Percentiles rank a stretch among this genome's conserved stretches.
These are phyloP conservation scores for Acanthisitta chloris DNA, from an alignment of 2,113 vertebrate species.

Conservation along the genomic window DNA sequence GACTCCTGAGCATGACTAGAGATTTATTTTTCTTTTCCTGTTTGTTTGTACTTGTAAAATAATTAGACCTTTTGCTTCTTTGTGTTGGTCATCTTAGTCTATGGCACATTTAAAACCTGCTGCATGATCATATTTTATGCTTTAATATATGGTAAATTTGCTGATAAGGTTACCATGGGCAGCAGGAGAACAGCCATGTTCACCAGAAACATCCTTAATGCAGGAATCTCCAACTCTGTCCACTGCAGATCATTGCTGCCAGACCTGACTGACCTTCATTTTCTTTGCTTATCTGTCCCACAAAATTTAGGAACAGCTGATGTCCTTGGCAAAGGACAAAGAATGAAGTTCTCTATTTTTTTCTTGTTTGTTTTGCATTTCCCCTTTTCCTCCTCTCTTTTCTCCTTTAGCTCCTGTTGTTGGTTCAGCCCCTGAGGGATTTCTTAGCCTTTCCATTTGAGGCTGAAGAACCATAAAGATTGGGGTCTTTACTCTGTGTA, in stretches of 20 bases:
- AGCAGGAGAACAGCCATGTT: neutral
- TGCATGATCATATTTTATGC: neutral
- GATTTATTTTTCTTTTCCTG: neutral
- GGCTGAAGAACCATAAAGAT: conserved; percentile 15
- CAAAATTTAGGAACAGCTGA: neutral
- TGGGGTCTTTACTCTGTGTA: neutral
- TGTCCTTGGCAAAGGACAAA: neutral
- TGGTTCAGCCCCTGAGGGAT: neutral
- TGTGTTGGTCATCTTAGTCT: neutral
- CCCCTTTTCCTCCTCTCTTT: neutral
- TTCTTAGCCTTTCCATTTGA: neutral
- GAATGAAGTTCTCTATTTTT: neutral
- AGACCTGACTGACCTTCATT: neutral
- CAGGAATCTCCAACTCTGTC: neutral
- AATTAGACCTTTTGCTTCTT: neutral
- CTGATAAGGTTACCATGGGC: neutral
- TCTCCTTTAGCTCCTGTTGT: neutral
- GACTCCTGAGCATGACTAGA: neutral
- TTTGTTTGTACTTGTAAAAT: neutral
- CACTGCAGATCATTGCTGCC: neutral
- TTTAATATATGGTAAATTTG: neutral
- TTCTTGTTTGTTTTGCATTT: neutral
- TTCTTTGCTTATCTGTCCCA: neutral
- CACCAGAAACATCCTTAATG: neutral
- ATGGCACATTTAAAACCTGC: neutral